phyloP scores from a whole-genome alignment of 2,797 vertebrate genomes.

The Xyrichtys novacula region DNA sequence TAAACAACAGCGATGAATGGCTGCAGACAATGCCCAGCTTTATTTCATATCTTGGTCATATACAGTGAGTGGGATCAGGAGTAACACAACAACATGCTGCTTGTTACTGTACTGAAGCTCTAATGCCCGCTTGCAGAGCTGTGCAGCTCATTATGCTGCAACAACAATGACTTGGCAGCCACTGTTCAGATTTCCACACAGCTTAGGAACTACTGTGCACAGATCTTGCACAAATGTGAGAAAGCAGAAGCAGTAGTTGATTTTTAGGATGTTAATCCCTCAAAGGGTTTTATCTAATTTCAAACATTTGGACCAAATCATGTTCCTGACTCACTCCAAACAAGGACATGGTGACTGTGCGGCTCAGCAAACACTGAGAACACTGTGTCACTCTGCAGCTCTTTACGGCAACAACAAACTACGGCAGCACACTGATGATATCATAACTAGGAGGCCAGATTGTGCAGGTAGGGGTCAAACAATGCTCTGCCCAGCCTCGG shows the following conservation, averaged over 20 bases:
- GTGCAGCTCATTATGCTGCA: conserved; percentile 56
- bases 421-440: conserved; percentile 34
- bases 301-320: conserved; percentile 19
- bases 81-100: conserved; percentile 49
- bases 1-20: conserved; percentile 58
- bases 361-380: conserved; percentile 58
- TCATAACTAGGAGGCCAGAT: conserved; percentile 47
- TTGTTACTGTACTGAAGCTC: conserved; percentile 46
- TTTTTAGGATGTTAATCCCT: conserved; percentile 1
- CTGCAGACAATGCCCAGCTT: conserved; percentile 71
- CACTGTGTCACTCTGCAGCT: conserved; percentile 60
- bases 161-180: conserved; percentile 59
- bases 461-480: conserved; percentile 18
- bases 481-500: conserved; percentile 44
- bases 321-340: conserved; percentile 27
- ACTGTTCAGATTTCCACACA: conserved; percentile 19
- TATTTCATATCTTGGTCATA: conserved; percentile 56
- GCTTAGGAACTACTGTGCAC: conserved; percentile 41
- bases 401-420: conserved; percentile 41
- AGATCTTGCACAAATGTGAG: conserved; percentile 2
- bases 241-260: background rate
- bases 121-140: conserved; percentile 47
- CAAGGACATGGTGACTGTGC: conserved; percentile 29
- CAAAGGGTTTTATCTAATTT: conserved; percentile 3
- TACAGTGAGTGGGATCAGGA: conserved; percentile 51